These are phyloP conservation scores for Anser brachyrhynchus DNA, from an alignment of 2,113 vertebrate genomes.

Conservation along the genomic window DNA sequence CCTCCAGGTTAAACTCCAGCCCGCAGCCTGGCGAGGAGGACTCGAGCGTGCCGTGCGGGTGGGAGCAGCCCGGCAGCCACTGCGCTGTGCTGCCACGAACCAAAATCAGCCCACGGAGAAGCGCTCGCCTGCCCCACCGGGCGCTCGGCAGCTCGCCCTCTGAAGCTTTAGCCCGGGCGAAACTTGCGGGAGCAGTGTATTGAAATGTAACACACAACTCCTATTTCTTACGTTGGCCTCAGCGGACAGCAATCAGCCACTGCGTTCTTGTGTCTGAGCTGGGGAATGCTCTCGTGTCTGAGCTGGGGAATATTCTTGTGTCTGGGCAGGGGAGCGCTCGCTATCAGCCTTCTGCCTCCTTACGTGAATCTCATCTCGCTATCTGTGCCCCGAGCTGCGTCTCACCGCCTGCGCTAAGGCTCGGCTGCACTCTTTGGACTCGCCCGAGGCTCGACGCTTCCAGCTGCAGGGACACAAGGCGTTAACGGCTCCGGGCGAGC, in stretches of 20 bases:
- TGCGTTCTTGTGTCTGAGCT: accelerated
- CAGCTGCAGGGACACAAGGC: background rate
- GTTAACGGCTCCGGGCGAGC: background rate
- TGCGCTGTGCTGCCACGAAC: accelerated
- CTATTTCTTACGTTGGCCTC: background rate
- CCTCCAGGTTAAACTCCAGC: background rate
- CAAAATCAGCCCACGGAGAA: background rate
- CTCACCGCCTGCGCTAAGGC: too few species aligned
- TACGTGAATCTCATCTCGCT: background rate
- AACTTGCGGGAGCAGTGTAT: too few species aligned
- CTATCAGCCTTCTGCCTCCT: background rate
- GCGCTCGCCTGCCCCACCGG: background rate
- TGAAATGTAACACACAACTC: accelerated
- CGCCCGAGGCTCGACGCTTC: accelerated
- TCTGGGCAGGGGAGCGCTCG: accelerated
- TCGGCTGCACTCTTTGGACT: background rate
- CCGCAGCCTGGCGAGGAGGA: too few species aligned
- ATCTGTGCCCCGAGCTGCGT: too few species aligned
- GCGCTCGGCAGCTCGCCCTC: too few species aligned
- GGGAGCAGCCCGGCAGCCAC: accelerated
- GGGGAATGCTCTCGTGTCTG: accelerated
- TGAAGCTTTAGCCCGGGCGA: background rate
- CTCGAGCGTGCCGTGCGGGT: background rate
- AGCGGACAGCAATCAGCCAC: background rate
- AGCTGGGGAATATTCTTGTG: background rate